A percentile compares a stretch with the other conserved stretches of the same genome.
Conservation (phyloP, 2,113 vertebrate species). For the Zosterops japonicus region DNA sequence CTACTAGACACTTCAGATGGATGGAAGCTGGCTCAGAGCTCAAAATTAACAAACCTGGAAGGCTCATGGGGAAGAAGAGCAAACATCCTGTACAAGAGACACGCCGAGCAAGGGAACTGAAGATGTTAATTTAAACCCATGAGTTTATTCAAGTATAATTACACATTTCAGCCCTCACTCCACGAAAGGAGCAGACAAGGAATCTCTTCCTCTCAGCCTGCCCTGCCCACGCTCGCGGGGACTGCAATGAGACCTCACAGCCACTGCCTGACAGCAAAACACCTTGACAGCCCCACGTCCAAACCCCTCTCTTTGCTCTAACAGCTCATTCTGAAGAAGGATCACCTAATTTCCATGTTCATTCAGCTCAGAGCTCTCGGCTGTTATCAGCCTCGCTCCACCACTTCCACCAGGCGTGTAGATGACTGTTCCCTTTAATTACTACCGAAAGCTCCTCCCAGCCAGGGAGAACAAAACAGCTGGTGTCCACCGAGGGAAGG, state of each 20-base stretch:
- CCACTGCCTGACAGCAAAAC: not conserved
- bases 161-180: not conserved
- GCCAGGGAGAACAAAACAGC: constrained; percentile 36
- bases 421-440: constrained; percentile 52
- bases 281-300: not conserved
- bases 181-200: not conserved
- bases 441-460: constrained; percentile 55
- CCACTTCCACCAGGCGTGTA: not conserved
- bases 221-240: not conserved
- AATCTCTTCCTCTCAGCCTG: not conserved
- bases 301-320: not conserved
- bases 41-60: not conserved
- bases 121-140: not conserved
- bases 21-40: not conserved
- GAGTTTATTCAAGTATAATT: not conserved
- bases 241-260: not conserved
- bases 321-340: constrained; percentile 14
- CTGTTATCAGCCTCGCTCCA: constrained; percentile 34
- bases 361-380: constrained; percentile 20
- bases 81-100: not conserved
- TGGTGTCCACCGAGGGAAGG: constrained; percentile 8
- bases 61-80: not conserved
- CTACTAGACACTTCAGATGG: not conserved
- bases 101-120: not conserved
- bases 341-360: constrained; percentile 33